Evolutionary conservation across 2,113 vertebrate genomes (phyloP).

Genomic region (Murina feae): DNA sequence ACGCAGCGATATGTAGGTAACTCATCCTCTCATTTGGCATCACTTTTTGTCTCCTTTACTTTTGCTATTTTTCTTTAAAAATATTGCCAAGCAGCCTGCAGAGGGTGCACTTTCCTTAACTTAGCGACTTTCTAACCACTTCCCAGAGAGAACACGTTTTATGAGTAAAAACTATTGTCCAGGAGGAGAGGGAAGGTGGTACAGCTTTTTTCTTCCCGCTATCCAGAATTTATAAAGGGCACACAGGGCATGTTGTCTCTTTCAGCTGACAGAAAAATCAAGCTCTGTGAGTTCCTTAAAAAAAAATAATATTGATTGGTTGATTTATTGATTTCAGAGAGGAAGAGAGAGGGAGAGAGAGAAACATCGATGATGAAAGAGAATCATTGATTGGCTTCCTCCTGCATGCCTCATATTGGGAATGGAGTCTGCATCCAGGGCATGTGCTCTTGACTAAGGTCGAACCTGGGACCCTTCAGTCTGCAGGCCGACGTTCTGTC

Average conservation of each 20-base stretch:
- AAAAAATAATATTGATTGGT: no score
- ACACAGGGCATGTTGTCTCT: not conserved
- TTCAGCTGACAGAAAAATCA: not conserved
- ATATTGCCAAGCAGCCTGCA: not conserved
- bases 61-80: not conserved
- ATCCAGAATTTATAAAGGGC: not conserved
- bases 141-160: not conserved
- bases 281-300: not conserved
- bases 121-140: not conserved
- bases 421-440: no score
- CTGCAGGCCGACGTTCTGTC: no score
- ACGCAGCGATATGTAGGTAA: not conserved
- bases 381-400: no score
- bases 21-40: no score
- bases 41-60: no score
- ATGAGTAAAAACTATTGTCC: not conserved
- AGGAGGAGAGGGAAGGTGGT: not conserved
- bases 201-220: not conserved
- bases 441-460: no score
- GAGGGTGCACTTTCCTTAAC: conserved; percentile 49
- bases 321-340: no score
- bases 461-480: no score
- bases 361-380: no score
- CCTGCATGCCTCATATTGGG: no score
- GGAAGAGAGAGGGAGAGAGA: no score